Evolutionary conservation across 2,888 invertebrate species (phyloP).

Genomic region (Drosophila cyrtoloma): DNA sequence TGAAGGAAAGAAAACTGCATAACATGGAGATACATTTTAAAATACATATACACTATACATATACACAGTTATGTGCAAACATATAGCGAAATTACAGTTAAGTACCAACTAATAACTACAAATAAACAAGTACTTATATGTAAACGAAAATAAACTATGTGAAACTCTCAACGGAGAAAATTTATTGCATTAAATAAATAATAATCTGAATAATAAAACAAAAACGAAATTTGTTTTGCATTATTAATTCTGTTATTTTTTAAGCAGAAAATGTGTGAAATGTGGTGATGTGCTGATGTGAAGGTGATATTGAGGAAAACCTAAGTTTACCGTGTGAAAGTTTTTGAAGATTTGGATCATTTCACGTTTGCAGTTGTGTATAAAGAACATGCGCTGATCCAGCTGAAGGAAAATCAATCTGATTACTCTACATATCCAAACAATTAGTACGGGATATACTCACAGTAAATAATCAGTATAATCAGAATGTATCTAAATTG

Average conservation of each 20-base stretch:
- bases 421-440: not conserved
- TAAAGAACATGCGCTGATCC: not conserved
- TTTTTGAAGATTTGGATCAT: not conserved
- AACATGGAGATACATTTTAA: slow-evolving; percentile 52
- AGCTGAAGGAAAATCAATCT: not conserved
- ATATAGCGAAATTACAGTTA: slow-evolving; percentile 77
- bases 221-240: not conserved
- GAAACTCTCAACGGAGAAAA: slow-evolving; percentile 77
- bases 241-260: not conserved
- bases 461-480: not conserved
- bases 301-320: not conserved
- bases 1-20: slow-evolving; percentile 19
- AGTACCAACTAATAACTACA: slow-evolving; percentile 76
- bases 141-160: slow-evolving; percentile 72
- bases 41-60: slow-evolving; percentile 47
- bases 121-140: slow-evolving; percentile 61
- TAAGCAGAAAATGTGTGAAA: not conserved
- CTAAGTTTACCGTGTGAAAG: accelerated
- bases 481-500: not conserved
- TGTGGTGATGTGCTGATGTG: no score
- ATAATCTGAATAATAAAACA: slow-evolving; percentile 63
- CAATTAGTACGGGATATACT: not conserved
- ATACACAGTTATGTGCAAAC: slow-evolving; percentile 58
- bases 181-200: slow-evolving; percentile 82
- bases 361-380: not conserved